Base-by-base conservation (phyloP, 2,888 invertebrate genomes). In the Diadromus collaris region DNA sequence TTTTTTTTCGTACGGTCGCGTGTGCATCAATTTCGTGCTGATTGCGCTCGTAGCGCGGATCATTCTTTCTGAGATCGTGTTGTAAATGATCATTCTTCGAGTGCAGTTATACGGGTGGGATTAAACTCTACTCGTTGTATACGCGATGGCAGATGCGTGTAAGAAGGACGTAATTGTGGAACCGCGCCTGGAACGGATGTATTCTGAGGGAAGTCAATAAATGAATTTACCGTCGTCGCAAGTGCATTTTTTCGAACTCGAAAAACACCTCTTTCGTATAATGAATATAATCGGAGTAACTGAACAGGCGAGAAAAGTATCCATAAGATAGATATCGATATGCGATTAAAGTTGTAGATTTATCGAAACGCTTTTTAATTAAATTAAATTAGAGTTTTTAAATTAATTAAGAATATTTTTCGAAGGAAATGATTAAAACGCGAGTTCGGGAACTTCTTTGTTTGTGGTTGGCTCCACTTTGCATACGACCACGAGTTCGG, bases 201-300 rank as follows among this genome's bases (percentile, higher is more conserved):
- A 79, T 64, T 70, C 24, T 46, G 70, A 56, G 56, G 54, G 16
- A 54, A 73, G 70, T 73, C 73, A 79, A 79, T 74, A 65, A 65
- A 79, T 74, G 41, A 76, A 79, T 68, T 71, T 67, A 60, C 60
- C 60, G 34, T 60, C 44, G n/a, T 44, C 54, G 5, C n/a, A 56
- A 29, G 24, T 56, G 16, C 7, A 29, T 29, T 56, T 6, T 56
- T 29, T 48, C 21, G 21, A 10, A 10, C 10, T 48, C 9, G 19
- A 48, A 9, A 7, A 46, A 46, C 19, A 48, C 3, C 0, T 19
- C 10, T 21, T 2, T 1, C 6, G n/a, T 38, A 19, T 2, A 27
- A 10, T 54, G 13, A 27, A 54, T 54, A 27, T 54, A 54, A 54
- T 13, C 6, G 21, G 21, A 48, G 21, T 21, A 3, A 48, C 7